Evolutionary conservation across 1,140 invertebrate species (phyloP).

Genomic region (Frieseomelitta varia): DNA sequence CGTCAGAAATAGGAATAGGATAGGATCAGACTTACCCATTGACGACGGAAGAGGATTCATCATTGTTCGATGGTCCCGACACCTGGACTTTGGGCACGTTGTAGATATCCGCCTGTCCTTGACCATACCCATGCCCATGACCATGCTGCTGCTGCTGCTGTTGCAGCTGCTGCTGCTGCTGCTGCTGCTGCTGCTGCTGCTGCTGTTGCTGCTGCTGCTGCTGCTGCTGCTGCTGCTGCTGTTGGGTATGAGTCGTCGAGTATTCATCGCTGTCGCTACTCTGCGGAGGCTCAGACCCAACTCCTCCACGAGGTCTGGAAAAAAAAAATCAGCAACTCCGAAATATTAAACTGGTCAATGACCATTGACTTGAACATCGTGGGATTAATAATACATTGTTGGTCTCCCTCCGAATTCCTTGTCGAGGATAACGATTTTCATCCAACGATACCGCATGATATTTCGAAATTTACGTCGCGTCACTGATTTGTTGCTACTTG

Average conservation of each 20-base stretch:
- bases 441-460: not conserved
- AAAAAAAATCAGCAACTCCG: not conserved
- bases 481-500: not conserved
- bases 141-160: conserved; percentile 45
- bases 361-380: not conserved
- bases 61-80: conserved; percentile 71
- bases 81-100: conserved; percentile 77
- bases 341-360: not conserved
- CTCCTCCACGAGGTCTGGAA: conserved; percentile 77
- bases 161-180: no score
- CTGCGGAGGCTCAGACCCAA: conserved; percentile 74
- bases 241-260: conserved; percentile 65
- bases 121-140: conserved; percentile 67
- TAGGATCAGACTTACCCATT: conserved; percentile 72
- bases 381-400: not conserved
- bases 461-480: not conserved
- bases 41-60: conserved; percentile 70
- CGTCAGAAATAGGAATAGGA: not conserved
- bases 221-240: conserved; percentile 56
- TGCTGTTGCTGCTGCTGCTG: conserved; percentile 35
- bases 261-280: conserved; percentile 80
- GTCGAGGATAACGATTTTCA: not conserved
- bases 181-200: not conserved
- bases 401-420: not conserved
- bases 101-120: conserved; percentile 68